Percentiles rank a stretch among this genome's conserved stretches.
Evolutionary conservation across 2,113 vertebrate genomes (phyloP).

Genomic region (Nothobranchius furzeri): DNA sequence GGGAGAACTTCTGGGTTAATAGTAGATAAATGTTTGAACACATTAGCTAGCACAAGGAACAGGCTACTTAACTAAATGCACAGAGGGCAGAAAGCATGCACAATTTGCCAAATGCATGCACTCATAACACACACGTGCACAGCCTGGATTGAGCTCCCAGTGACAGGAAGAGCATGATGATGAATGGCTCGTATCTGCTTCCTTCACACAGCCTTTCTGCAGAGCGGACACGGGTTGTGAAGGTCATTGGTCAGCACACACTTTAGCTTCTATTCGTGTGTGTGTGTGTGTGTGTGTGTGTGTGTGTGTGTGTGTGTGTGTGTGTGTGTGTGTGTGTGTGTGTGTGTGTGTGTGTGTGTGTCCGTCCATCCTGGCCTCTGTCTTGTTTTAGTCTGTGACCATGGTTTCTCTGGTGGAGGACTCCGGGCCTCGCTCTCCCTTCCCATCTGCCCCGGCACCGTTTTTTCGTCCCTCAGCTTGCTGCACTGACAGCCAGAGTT

Average conservation of each 20-base stretch:
- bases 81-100: conserved; percentile 20
- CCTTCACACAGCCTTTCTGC: conserved; percentile 61
- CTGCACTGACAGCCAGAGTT: conserved; percentile 65
- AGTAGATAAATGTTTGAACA: conserved; percentile 31
- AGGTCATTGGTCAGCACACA: conserved; percentile 55
- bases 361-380: conserved; percentile 33
- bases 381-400: conserved; percentile 41
- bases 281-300: conserved; percentile 7
- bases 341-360: conserved; percentile 10
- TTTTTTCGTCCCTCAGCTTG: conserved; percentile 57
- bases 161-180: conserved; percentile 64
- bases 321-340: conserved; percentile 9
- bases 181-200: conserved; percentile 69
- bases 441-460: conserved; percentile 72
- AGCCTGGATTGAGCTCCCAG: conserved; percentile 44
- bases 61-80: conserved; percentile 8
- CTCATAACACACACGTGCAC: conserved; percentile 33
- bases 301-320: conserved; percentile 7
- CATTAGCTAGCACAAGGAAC: conserved; percentile 6
- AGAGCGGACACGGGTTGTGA: conserved; percentile 49
- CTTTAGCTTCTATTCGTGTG: conserved; percentile 53
- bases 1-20: not conserved
- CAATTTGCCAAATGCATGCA: conserved; percentile 15
- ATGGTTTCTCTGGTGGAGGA: conserved; percentile 45
- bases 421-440: conserved; percentile 61